These are phyloP conservation scores for Catamblyrhynchus diadema DNA, from an alignment of 2,797 vertebrate species.

Conservation along the genomic window DNA sequence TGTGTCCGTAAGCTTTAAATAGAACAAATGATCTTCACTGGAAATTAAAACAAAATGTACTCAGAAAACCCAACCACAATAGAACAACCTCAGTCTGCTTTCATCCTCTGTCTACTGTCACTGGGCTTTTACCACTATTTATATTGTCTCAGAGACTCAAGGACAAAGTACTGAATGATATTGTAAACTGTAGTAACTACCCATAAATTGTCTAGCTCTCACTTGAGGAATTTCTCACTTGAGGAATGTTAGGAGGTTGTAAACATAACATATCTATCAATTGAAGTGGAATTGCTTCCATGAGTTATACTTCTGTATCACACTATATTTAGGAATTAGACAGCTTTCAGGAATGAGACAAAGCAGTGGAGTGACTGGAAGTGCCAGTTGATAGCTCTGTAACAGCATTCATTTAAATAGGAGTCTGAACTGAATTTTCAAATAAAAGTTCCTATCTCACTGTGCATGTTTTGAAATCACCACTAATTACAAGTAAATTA, in stretches of 20 bases:
- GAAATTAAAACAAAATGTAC: conserved; percentile 50
- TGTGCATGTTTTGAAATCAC: neutral
- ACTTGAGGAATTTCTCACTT: conserved; percentile 12
- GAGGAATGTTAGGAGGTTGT: neutral
- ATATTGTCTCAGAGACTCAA: conserved; percentile 6
- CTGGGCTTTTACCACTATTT: conserved; percentile 18
- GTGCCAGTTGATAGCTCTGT: neutral
- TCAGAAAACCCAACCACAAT: conserved; percentile 32
- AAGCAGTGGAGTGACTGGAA: neutral
- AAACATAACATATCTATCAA: neutral
- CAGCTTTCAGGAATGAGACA: neutral
- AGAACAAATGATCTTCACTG: conserved; percentile 14
- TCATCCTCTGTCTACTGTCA: conserved; percentile 14
- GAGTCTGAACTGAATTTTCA: neutral
- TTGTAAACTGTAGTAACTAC: conserved; percentile 12
- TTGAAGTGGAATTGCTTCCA: neutral
- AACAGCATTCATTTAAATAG: neutral
- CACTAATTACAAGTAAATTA: neutral
- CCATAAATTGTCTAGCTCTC: conserved; percentile 33
- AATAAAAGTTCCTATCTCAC: neutral
- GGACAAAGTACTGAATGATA: neutral
- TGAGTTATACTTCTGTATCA: neutral
- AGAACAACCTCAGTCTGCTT: conserved; percentile 37
- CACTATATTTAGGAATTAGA: neutral
- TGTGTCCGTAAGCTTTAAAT: conserved; percentile 5